Percentiles rank a stretch among this genome's conserved stretches.
Conservation (phyloP, 2,797 vertebrate genomes). For the Columba guinea region DNA sequence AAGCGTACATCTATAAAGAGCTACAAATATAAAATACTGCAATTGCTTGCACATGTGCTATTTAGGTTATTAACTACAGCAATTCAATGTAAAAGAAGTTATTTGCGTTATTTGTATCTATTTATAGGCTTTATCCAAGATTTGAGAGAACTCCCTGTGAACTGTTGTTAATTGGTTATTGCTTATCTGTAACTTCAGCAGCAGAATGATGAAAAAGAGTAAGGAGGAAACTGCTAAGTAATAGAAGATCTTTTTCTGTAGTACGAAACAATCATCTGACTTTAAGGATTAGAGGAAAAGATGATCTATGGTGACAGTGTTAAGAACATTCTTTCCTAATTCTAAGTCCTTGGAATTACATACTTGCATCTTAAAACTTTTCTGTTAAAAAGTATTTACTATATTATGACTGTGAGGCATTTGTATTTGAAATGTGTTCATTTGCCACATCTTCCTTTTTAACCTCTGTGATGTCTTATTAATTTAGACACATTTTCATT, state of each 20-base stretch:
- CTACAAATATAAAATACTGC: constrained; percentile 26
- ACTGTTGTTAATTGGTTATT: neutral
- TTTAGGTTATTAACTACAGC: constrained; percentile 28
- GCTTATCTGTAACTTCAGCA: constrained; percentile 9
- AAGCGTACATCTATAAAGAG: constrained; percentile 36
- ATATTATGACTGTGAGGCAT: neutral
- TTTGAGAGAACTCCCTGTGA: neutral
- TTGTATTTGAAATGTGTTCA: neutral
- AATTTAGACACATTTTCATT: neutral
- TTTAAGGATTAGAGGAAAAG: neutral
- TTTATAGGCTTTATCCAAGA: neutral
- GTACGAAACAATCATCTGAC: neutral
- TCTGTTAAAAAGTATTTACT: neutral
- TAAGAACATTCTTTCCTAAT: neutral
- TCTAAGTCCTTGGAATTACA: neutral
- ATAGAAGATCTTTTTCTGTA: neutral
- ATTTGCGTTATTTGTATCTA: constrained; percentile 3
- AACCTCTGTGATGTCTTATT: neutral
- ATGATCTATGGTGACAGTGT: neutral
- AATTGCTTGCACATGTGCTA: constrained; percentile 44
- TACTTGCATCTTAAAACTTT: neutral
- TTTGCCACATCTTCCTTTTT: neutral
- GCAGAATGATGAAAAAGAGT: neutral
- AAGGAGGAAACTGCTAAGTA: neutral
- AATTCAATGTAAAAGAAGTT: constrained; percentile 4